phyloP scores from a whole-genome alignment of 2,888 invertebrate genomes.

The Saturnia japonica region DNA sequence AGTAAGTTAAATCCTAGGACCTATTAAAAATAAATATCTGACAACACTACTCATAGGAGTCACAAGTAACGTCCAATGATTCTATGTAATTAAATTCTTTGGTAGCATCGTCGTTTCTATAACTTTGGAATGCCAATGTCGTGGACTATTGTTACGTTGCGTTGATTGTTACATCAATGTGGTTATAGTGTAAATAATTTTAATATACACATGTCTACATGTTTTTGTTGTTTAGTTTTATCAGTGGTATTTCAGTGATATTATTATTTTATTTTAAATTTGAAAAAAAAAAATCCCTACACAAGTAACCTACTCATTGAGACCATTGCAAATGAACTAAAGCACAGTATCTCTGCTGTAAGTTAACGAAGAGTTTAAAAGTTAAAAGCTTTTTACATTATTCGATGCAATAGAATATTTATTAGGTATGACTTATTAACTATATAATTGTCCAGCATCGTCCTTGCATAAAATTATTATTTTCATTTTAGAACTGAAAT shows the following conservation, averaged over 20 bases:
- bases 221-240: not conserved
- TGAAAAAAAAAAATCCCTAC: no score
- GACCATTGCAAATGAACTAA: no score
- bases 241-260: not conserved
- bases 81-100: constrained; percentile 72
- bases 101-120: constrained; percentile 48
- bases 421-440: no score
- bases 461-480: no score
- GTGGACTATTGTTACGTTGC: constrained; percentile 29
- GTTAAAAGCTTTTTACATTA: no score
- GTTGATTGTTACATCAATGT: not conserved
- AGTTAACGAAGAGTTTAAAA: no score
- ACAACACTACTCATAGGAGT: constrained; percentile 45
- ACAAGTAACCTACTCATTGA: no score
- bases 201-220: not conserved
- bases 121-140: constrained; percentile 66
- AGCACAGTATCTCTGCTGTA: no score
- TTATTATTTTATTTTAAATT: not conserved
- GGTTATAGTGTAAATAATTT: not conserved
- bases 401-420: no score
- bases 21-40: not conserved
- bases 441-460: no score
- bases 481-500: no score
- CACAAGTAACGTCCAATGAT: constrained; percentile 67
- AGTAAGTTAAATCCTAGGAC: not conserved